phyloP scores from a whole-genome alignment of 2,113 vertebrate species.

The Eolophus roseicapilla region DNA sequence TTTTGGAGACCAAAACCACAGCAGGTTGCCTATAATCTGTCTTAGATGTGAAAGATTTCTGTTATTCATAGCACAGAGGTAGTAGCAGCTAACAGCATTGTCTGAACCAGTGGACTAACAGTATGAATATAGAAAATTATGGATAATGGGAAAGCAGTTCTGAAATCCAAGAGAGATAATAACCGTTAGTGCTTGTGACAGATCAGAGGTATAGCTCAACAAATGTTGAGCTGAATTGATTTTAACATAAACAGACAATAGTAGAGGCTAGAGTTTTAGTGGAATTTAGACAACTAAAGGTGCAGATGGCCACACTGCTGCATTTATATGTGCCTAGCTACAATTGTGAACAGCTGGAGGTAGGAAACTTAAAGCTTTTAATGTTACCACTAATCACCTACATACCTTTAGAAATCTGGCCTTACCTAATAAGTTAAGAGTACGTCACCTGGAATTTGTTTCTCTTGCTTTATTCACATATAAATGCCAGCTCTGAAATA shows the following conservation, averaged over 20 bases:
- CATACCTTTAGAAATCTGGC: not conserved
- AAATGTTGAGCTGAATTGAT: slow-evolving; percentile 45
- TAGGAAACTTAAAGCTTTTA: not conserved
- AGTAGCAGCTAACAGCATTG: slow-evolving; percentile 11
- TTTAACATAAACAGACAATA: slow-evolving; percentile 58
- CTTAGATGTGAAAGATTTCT: slow-evolving; percentile 35
- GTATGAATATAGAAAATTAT: slow-evolving; percentile 55
- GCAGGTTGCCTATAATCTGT: slow-evolving; percentile 52
- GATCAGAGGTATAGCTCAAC: slow-evolving; percentile 46
- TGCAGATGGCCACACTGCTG: not conserved
- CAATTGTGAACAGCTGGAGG: not conserved
- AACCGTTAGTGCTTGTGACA: not conserved
- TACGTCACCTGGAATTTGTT: not conserved
- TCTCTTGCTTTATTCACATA: not conserved
- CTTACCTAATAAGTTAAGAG: not conserved
- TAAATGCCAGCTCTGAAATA: not conserved
- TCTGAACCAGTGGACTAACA: slow-evolving; percentile 19
- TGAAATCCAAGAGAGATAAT: slow-evolving; percentile 54
- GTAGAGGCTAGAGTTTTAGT: not conserved
- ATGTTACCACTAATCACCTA: not conserved
- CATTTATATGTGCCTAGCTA: not conserved
- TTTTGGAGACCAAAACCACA: slow-evolving; percentile 42
- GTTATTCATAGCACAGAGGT: not conserved
- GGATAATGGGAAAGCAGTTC: slow-evolving; percentile 62
- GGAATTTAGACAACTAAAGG: slow-evolving; percentile 14